A percentile compares a stretch with the other conserved stretches of the same genome.
Conservation (phyloP, 2,888 invertebrate genomes). For the Drepana falcataria region DNA sequence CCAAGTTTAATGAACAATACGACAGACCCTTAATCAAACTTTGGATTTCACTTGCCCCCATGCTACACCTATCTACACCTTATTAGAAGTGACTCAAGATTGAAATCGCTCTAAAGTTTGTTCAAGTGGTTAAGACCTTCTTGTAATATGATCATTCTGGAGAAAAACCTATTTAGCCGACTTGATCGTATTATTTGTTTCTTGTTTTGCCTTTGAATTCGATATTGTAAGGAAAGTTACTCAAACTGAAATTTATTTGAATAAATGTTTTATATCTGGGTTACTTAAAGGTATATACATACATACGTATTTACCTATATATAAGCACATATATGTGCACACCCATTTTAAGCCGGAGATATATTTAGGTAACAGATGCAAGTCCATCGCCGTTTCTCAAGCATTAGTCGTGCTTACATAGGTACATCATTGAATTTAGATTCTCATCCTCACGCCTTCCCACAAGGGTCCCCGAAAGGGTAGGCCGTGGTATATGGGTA, state of each 20-base stretch:
- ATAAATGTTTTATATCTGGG: too few species aligned
- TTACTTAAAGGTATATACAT: too few species aligned
- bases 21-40: conserved; percentile 80
- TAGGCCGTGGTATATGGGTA: too few species aligned
- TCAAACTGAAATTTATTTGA: conserved; percentile 13
- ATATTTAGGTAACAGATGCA: too few species aligned
- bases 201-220: conserved; percentile 54
- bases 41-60: conserved; percentile 57
- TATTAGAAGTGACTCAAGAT: conserved; percentile 17
- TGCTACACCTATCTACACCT: conserved; percentile 27
- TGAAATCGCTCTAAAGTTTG: conserved; percentile 21
- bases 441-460: too few species aligned
- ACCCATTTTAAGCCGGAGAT: too few species aligned
- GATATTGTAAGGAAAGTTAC: conserved; percentile 25
- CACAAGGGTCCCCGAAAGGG: too few species aligned
- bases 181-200: conserved; percentile 74
- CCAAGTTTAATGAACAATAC: conserved; percentile 80
- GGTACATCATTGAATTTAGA: too few species aligned
- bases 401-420: too few species aligned
- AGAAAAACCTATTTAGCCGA: conserved; percentile 75
- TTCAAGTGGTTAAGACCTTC: conserved; percentile 25
- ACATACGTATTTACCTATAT: too few species aligned
- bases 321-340: too few species aligned
- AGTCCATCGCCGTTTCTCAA: too few species aligned
- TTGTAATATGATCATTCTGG: conserved; percentile 25